Conservation (phyloP, 2,113 vertebrate species). For the Oryzias celebensis region DNA sequence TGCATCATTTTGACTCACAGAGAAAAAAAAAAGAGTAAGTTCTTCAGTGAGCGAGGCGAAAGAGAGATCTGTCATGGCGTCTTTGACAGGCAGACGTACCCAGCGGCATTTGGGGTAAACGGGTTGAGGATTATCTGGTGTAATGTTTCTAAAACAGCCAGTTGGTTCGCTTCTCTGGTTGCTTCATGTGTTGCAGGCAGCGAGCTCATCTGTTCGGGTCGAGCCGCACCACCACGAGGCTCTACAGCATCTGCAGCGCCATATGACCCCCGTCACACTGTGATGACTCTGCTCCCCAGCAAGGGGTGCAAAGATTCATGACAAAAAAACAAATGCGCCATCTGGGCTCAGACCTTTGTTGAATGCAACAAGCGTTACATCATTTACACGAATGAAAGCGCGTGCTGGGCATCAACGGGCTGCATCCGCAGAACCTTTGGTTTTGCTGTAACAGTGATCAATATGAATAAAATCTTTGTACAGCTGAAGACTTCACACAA, state of each 20-base stretch:
- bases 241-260: slow-evolving; percentile 10
- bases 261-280: slow-evolving; percentile 44
- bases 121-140: slow-evolving; percentile 6
- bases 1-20: slow-evolving; percentile 21
- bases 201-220: slow-evolving; percentile 24
- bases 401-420: too few relatives aligned
- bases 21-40: background rate
- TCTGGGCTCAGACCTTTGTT: slow-evolving; percentile 33
- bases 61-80: background rate
- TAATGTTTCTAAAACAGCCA: slow-evolving; percentile 5
- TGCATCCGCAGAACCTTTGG: too few relatives aligned
- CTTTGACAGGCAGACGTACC: slow-evolving; percentile 11
- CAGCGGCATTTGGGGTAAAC: slow-evolving; percentile 16
- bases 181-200: slow-evolving; percentile 44
- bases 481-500: too few relatives aligned
- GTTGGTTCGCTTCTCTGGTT: slow-evolving; percentile 19
- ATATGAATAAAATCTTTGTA: too few relatives aligned
- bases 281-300: slow-evolving; percentile 20
- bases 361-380: slow-evolving; percentile 37
- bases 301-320: slow-evolving; percentile 25
- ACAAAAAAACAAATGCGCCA: slow-evolving; percentile 38
- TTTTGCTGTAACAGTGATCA: too few relatives aligned
- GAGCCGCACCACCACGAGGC: slow-evolving; percentile 2
- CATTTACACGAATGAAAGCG: background rate
- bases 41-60: background rate